Base-by-base conservation (phyloP, 2,797 vertebrate genomes). In the Poecilia velifera region DNA sequence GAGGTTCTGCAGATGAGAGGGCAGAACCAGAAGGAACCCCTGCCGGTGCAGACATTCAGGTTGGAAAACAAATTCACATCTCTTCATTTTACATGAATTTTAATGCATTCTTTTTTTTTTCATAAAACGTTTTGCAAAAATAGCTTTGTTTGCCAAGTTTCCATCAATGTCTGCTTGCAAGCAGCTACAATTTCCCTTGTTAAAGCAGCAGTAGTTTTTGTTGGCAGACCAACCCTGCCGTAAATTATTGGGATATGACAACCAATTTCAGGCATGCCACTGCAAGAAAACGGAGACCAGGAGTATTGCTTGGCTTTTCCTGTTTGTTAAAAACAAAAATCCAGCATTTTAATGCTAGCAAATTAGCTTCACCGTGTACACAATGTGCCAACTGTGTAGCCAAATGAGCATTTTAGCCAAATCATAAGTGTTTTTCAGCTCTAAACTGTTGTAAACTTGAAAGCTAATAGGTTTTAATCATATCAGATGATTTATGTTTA, bases 41-140 rank as follows among this genome's bases (percentile, higher is more conserved):
- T 99, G 79, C 98, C 98, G 5, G 98, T 99, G 93, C 98, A 99
- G 91, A 98, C 97, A 0, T 99, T 99, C 92, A 98, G 98, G 98
- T 99, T 82, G 64, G 62, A 36, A 53, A 53, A 4, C 13, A 9
- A 34, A 46, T 20, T 31, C 10, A 13, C 10, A 70, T 36, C 18
- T 36, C 6, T 28, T 64, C 36, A 45, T 2, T 18, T 45, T 28
- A 25, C 64, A 41, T 31, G 2, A 39, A 36, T 6, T 36, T 36
- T 1, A 16, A 64, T 36, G 59, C 31, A 18, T 64, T 64, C 5
- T 20, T 49, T 20, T 49, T 49, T 7, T 51, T 8, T 12, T 10
- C 20, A 12, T 36, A 59, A 36, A 66, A 10, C 18, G 0, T 36
- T 9, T 66, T 2, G 34, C 62, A 20, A 9, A 51, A 22, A 66